Evolutionary conservation across 2,797 vertebrate genomes (phyloP), one percentile per base, ranked within the genome.

Genomic region (Chaunax sp.): DNA sequence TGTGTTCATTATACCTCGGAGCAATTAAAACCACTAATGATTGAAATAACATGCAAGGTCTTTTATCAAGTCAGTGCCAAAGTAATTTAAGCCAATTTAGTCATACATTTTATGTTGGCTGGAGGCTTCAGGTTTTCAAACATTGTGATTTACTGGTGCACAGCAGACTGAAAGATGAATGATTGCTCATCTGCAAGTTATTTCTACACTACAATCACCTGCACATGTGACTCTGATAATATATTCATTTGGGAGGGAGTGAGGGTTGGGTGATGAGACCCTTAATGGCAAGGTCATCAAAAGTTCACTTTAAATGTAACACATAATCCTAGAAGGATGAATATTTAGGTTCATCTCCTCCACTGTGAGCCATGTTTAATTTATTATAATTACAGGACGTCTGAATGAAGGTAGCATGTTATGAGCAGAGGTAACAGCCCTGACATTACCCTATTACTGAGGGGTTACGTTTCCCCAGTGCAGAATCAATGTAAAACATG

Each of bases 341-440:
- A 94, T 90, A 89, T 93, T 94, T 89, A 90, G 92, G 91, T 81
- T 92, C 89, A 90, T 90, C 89, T 88, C 85, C 63, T 88, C 64
- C 72, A 75, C 81, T 13, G 87, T 82, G 85, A 92, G 91, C 90
- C 91, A 87, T 93, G 90, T 94, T 95, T 96, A 94, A 96, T 96
- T 96, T 94, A 94, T 94, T 94, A 93, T 94, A 95, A 95, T 97
- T 96, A 96, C 80, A 82, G 70, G 45, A 84, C 90, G 83, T 89
- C 91, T 91, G 92, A 91, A 92, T 90, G 94, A 95, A 96, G 94
- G 94, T 90, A 87, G 93, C 86, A 88, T 93, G 94, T 94, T 94
- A 92, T 92, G 94, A 95, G 94, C 93, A 61, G 93, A 94, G 94
- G 95, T 95, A 96, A 95, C 95, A 94, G 94, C 94, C 95, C 94